Base-by-base conservation (phyloP, 2,888 invertebrate species). In the Metallyticus violacea region DNA sequence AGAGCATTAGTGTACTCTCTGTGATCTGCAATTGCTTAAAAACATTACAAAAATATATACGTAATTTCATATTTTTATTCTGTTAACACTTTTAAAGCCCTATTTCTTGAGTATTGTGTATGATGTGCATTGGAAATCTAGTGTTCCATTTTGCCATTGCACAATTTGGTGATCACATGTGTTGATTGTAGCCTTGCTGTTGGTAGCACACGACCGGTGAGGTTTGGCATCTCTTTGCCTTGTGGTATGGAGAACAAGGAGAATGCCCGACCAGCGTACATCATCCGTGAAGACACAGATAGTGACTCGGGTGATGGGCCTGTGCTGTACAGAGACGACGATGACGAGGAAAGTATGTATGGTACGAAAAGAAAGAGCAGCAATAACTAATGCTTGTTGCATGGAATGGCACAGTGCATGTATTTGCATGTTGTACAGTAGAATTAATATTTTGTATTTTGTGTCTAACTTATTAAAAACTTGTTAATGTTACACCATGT, bases 171-270 rank as follows among this genome's bases (percentile, higher is more conserved):
- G 40, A 62, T 62, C 40, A 26, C 77, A 83, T 77, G 28, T 83
- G 83, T 83, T 77, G 7, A 83, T 77, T 83, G 83, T 83, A 83
- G 83, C 77, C 28, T 83, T 83, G 83, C 77, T 83, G 83, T 83
- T 83, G 77, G 83, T 93, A 96, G 96, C 91, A 95, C 95, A 90
- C 96, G 97, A 91, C 96, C 97, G 89, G 96, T 96, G 91, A 95
- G 97, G 91, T 95, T 96, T 91, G 95, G 94, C 89, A 92, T 95
- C 89, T 93, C 94, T 88, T 92, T 96, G 90, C 95, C 96, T 88
- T 95, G 96, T 91, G 95, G 96, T 80, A 92, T 95, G 91, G 97
- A 97, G 91, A 97, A 97, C 92, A 97, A 97, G 92, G 97, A 97
- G 92, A 97, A 97, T 91, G 94, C 97, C 85, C 94, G 96, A 89